These are phyloP conservation scores for Hyphantria cunea DNA, from an alignment of 1,140 invertebrate species.

Conservation along the genomic window DNA sequence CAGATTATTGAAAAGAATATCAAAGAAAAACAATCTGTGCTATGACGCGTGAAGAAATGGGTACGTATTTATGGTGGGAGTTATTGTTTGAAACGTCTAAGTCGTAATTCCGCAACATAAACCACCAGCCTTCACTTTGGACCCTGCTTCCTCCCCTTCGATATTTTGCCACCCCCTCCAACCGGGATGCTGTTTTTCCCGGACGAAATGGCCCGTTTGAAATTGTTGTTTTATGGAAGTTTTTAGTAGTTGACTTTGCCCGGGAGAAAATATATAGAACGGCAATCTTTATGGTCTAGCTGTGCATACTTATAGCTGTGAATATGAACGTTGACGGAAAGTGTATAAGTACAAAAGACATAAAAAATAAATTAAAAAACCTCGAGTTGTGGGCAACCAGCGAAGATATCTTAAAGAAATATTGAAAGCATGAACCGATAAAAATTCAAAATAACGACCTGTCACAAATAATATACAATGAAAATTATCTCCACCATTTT, in stretches of 20 bases:
- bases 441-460: conserved; percentile 80
- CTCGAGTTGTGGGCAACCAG: conserved; percentile 33
- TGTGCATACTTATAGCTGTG: conserved; percentile 24
- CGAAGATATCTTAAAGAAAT: conserved; percentile 55
- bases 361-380: conserved; percentile 22
- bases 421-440: conserved; percentile 69
- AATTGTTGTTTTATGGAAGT: conserved; percentile 82
- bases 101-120: conserved; percentile 80
- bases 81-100: conserved; percentile 82
- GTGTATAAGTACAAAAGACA: conserved; percentile 2
- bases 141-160: conserved; percentile 41
- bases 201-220: conserved; percentile 79
- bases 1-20: neutral
- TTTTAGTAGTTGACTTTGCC: conserved; percentile 80
- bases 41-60: conserved; percentile 81
- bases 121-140: conserved; percentile 71
- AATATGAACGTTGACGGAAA: conserved; percentile 8
- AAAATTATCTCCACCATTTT: conserved; percentile 79
- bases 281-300: conserved; percentile 60
- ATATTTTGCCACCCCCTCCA: conserved; percentile 37
- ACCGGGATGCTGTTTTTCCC: conserved; percentile 77
- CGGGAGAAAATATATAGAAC: conserved; percentile 71
- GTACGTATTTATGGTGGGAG: conserved; percentile 76
- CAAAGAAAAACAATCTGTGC: conserved; percentile 67
- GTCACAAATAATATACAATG: conserved; percentile 81